Base-by-base conservation (phyloP, 2,888 invertebrate genomes). In the Tipula lateralis region DNA sequence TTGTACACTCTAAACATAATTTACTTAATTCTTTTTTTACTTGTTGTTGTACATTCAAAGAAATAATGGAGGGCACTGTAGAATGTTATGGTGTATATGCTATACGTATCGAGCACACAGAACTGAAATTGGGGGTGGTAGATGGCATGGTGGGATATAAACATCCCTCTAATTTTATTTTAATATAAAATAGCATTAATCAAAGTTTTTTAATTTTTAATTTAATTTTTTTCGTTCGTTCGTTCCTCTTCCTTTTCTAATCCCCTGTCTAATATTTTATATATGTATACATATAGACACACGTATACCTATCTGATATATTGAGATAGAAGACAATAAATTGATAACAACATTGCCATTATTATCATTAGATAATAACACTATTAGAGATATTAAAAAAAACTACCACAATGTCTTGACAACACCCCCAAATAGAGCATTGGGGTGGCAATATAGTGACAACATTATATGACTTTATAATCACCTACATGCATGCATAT, bases 21-120 rank as follows among this genome's bases (percentile, higher is more conserved):
- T 66, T 66, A 66, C 66, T 66, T 66, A 66, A 66, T 66, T 66
- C 66, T 66, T 66, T 66, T 66, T 66, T 66, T 66, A n/a, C n/a
- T n/a, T n/a, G n/a, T n/a, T n/a, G n/a, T n/a, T 66, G 19, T 66
- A 24, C 66, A 66, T 66, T 66, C 24, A 66, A 66, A 66, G 66
- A 66, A 66, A 66, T 19, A 66, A 66, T 66, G 66, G 66, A 66
- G 24, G 66, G 66, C 19, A 66, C 66, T 66, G 66, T 24, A 66
- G 24, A 66, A 24, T 66, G 19, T 66, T 66, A n/a, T n/a, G n/a
- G n/a, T n/a, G n/a, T n/a, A 24, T 66, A 66, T 19, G 19, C 2
- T 66, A 24, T 66, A 24, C 66, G 66, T 44, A n/a, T 44, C 9
- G 19, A 16, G 50, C 19, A 50, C 19, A 66, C 19, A 66, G 7